Conservation (phyloP, 2,888 invertebrate genomes). For the Barypeithes pellucidus region DNA sequence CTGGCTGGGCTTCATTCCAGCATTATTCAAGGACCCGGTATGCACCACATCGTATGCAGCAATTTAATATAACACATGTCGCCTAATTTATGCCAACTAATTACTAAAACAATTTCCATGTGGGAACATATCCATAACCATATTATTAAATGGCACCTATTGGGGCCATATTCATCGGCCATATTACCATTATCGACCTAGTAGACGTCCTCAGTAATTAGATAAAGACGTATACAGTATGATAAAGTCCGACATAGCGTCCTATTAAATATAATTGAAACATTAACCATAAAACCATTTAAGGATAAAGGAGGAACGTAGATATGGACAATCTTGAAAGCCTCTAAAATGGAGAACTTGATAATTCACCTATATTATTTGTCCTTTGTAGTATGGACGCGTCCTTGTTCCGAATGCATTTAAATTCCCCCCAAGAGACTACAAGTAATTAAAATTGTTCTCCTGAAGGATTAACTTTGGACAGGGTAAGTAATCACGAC, state of each 20-base stretch:
- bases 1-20: too few relatives aligned
- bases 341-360: constrained; percentile 49
- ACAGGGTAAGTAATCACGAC: constrained; percentile 67
- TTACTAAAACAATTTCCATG: constrained; percentile 48
- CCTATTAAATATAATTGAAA: constrained; percentile 60
- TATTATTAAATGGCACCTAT: constrained; percentile 49
- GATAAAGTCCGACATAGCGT: constrained; percentile 50
- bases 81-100: constrained; percentile 40
- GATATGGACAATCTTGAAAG: constrained; percentile 53
- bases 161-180: constrained; percentile 41
- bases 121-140: constrained; percentile 51
- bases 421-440: constrained; percentile 66
- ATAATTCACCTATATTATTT: constrained; percentile 53
- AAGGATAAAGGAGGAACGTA: constrained; percentile 49
- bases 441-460: constrained; percentile 69
- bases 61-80: constrained; percentile 20
- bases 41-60: background rate
- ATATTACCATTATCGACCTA: constrained; percentile 50
- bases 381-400: constrained; percentile 53
- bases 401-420: constrained; percentile 59
- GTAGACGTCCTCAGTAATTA: constrained; percentile 55
- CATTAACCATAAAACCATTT: constrained; percentile 58
- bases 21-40: background rate
- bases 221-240: constrained; percentile 52
- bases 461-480: constrained; percentile 67